Conservation (phyloP, 2,888 invertebrate species). For the Ophioninae sp. region DNA sequence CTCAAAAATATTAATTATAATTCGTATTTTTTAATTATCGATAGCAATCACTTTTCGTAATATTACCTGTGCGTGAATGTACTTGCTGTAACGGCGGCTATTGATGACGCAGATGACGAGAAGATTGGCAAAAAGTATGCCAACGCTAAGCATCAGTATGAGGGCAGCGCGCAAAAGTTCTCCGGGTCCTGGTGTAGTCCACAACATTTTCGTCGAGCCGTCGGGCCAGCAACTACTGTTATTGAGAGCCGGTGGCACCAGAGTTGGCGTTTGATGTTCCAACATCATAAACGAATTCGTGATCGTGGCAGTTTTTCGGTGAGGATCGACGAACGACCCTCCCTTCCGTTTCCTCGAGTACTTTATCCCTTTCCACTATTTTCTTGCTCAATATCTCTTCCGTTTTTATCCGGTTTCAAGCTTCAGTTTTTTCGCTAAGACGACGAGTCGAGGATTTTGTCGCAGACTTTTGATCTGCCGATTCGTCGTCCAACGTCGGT, state of each 20-base stretch:
- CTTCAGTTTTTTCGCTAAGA: constrained; percentile 54
- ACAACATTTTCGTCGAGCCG: constrained; percentile 82
- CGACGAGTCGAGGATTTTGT: constrained; percentile 25
- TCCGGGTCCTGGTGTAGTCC: constrained; percentile 84
- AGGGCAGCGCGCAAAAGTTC: constrained; percentile 90
- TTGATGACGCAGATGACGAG: constrained; percentile 92
- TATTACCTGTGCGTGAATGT: constrained; percentile 92
- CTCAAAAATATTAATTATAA: too few relatives aligned
- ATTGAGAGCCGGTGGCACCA: constrained; percentile 90
- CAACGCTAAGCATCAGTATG: constrained; percentile 89
- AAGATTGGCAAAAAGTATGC: constrained; percentile 90
- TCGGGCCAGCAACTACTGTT: constrained; percentile 92
- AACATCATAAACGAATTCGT: constrained; percentile 81
- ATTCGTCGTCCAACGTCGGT: constrained; percentile 37
- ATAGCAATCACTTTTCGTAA: background rate
- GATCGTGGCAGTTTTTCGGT: constrained; percentile 38
- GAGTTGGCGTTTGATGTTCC: constrained; percentile 87
- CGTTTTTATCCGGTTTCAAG: background rate
- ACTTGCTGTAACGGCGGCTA: constrained; percentile 91
- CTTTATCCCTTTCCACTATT: background rate
- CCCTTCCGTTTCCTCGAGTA: constrained; percentile 5
- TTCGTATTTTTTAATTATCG: too few relatives aligned
- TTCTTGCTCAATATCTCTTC: background rate
- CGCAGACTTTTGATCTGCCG: constrained; percentile 25
- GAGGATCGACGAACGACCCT: constrained; percentile 55